phyloP scores from a whole-genome alignment of 2,888 invertebrate species.

The Ditula angustiorana region DNA sequence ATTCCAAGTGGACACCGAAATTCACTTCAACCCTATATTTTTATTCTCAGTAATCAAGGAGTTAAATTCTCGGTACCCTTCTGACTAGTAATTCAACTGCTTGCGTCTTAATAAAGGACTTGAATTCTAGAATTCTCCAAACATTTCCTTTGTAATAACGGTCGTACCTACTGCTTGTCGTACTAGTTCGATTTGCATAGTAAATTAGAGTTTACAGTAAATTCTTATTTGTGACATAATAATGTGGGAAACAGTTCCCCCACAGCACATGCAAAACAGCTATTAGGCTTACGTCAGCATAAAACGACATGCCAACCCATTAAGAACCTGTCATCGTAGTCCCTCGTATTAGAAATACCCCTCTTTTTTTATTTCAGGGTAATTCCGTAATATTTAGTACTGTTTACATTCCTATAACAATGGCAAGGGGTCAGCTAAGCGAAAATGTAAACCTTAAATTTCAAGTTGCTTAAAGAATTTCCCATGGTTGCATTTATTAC shows the following conservation, averaged over 20 bases:
- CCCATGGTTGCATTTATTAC: no score
- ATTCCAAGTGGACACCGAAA: not conserved
- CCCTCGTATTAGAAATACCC: no score
- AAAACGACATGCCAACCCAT: conserved; percentile 13
- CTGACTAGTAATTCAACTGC: not conserved
- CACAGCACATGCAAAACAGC: conserved; percentile 29
- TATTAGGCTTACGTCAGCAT: conserved; percentile 5
- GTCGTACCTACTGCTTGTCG: not conserved
- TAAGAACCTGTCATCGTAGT: conserved; percentile 5
- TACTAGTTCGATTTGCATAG: not conserved
- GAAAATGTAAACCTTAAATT: not conserved
- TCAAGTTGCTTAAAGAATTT: not conserved
- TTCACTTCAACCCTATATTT: not conserved
- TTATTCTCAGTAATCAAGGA: not conserved
- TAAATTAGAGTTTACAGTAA: not conserved
- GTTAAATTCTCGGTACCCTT: not conserved
- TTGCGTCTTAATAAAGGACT: not conserved
- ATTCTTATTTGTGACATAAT: not conserved
- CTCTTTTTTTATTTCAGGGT: no score
- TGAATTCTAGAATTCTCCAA: not conserved
- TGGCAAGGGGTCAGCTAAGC: not conserved
- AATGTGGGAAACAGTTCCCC: not conserved
- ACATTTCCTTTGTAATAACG: not conserved
- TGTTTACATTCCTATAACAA: not conserved
- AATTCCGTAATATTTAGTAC: no score